Conservation (phyloP, 2,797 vertebrate species). For the Anisognathus igniventris region DNA sequence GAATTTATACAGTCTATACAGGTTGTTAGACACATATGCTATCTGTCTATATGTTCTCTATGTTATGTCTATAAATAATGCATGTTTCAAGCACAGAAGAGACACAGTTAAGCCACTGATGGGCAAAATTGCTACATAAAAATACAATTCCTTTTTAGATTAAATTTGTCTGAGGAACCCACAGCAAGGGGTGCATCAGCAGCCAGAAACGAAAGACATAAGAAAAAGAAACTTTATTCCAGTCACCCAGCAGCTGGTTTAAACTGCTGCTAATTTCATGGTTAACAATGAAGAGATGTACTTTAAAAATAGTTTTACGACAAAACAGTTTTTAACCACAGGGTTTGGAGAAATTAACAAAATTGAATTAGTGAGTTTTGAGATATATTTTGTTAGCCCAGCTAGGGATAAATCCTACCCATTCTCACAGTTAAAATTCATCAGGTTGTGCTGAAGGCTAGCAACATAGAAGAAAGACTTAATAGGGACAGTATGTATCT, state of each 20-base stretch:
- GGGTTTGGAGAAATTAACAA: neutral
- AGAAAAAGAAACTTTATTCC: neutral
- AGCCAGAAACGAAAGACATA: neutral
- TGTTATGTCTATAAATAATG: neutral
- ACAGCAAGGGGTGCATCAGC: neutral
- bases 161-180: neutral
- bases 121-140: neutral
- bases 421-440: neutral
- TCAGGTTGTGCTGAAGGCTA: neutral
- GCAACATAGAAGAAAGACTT: neutral
- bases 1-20: neutral
- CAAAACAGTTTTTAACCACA: neutral
- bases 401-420: neutral
- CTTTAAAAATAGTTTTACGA: neutral
- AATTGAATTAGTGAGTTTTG: neutral
- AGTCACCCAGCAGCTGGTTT: neutral
- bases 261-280: neutral
- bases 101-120: neutral
- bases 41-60: neutral
- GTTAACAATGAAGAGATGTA: neutral
- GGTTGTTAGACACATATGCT: neutral
- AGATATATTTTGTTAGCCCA: neutral
- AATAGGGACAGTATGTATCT: neutral
- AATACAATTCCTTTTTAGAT: neutral
- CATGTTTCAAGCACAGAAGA: neutral